Base-by-base conservation (phyloP, 2,888 invertebrate genomes). In the Drosophila sordidula region DNA sequence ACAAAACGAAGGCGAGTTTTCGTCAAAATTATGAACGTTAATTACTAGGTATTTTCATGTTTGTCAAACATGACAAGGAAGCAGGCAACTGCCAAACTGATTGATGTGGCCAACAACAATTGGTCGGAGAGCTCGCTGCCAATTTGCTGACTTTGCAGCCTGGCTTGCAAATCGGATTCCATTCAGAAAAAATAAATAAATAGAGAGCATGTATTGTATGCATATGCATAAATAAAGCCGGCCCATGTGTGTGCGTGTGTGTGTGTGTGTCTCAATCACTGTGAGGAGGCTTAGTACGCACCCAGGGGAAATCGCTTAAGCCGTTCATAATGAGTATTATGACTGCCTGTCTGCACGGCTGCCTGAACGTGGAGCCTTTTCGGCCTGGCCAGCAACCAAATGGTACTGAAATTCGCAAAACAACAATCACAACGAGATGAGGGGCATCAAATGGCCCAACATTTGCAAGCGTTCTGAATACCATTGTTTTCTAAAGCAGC, bases 241-340 rank as follows among this genome's bases (percentile, higher is more conserved):
- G 2, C 29, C 29, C 46, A 50, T 54, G 65, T 65, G 55, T 39
- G 29, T 65, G 61, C 71, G 71, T 50, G 45, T 51, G 44, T 64
- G 50, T 58, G 54, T 55, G 71, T 47, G 67, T 63, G 72, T 64
- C 73, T 66, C 80, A 80, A 80, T 82, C 84, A 78, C 80, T 77
- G 84, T 75, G 84, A 89, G 83, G 87, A 78, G 89, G 89, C 89
- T 89, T 90, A 89, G 85, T 68, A 64, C 75, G 85, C 86, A 57
- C 91, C 85, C 91, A 55, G 72, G 92, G 91, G 91, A 91, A 91
- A 91, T 91, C 90, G 90, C 87, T 79, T 91, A 91, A 91, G 91
- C 91, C 91, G 92, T 91, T 91, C 91, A 91, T 91, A 91, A 91
- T 91, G 91, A 91, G 89, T 82, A 85, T 85, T 89, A 86, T 84